Percentiles rank a stretch among this genome's conserved stretches.
Conservation (phyloP, 53 echinoderm and acorn worm species). For the Patiria pectinifera region DNA sequence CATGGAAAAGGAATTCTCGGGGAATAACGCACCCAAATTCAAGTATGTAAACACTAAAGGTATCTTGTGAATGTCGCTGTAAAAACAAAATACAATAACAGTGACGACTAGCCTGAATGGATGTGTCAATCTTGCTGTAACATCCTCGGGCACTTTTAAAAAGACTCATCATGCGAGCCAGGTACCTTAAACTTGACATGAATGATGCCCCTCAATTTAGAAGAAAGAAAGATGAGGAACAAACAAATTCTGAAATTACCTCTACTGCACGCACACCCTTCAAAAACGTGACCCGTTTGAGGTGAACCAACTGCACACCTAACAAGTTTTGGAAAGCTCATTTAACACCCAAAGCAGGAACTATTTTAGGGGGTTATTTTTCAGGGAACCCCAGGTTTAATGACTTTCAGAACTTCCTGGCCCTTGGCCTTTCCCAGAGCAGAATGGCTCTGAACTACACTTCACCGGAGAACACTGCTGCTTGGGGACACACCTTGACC, state of each 20-base stretch:
- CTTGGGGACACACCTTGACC: conserved; percentile 50
- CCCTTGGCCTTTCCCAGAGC: conserved; percentile 2
- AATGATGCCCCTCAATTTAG: neutral
- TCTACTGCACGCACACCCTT: conserved; percentile 23
- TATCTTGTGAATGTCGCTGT: neutral
- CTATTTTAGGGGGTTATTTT: neutral
- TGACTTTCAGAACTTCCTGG: neutral
- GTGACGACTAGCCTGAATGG: neutral
- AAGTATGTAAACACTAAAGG: neutral
- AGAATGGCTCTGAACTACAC: neutral
- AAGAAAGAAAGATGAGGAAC: conserved; percentile 25
- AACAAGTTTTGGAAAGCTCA: conserved; percentile 1
- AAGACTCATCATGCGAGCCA: neutral
- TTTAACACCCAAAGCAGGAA: neutral
- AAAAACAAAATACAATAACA: neutral
- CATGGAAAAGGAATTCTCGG: too few relatives aligned
- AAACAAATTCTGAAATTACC: conserved; percentile 53
- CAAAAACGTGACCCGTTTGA: neutral
- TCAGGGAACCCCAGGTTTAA: neutral
- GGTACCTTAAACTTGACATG: neutral
- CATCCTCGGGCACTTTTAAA: neutral
- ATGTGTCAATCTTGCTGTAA: neutral
- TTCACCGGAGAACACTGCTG: conserved; percentile 14
- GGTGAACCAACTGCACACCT: neutral
- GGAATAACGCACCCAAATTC: neutral